Percentiles rank a stretch among this genome's conserved stretches.
Conservation (phyloP, 2,888 invertebrate species). For the Harpalus rubripes region DNA sequence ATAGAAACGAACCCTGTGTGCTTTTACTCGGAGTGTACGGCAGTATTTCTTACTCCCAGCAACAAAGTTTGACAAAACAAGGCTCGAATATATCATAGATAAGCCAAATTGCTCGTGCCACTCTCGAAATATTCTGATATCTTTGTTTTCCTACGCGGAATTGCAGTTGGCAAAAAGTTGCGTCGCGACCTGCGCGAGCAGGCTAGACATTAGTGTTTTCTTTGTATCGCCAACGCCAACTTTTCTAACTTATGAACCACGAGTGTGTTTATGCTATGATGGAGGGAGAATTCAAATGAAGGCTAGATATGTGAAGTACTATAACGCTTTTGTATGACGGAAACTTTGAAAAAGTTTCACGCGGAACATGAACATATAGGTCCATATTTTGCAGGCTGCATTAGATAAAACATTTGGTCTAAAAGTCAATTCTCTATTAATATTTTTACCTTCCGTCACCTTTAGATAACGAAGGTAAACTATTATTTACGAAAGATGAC, state of each 20-base stretch:
- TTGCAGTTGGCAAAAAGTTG: slow-evolving; percentile 60
- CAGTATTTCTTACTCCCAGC: slow-evolving; percentile 46
- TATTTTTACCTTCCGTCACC: too few relatives aligned
- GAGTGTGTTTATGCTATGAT: too few relatives aligned
- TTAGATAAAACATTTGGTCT: not conserved
- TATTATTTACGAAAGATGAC: too few relatives aligned
- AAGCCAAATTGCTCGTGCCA: slow-evolving; percentile 58
- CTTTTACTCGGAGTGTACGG: slow-evolving; percentile 1
- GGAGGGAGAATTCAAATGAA: too few relatives aligned
- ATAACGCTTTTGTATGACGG: too few relatives aligned
- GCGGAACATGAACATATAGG: too few relatives aligned
- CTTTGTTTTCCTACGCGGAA: slow-evolving; percentile 58
- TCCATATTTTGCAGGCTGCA: too few relatives aligned
- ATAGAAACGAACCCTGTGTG: too few relatives aligned
- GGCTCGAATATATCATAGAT: slow-evolving; percentile 59
- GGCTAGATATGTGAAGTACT: too few relatives aligned
- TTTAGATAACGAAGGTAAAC: too few relatives aligned
- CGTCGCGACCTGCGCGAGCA: slow-evolving; percentile 42
- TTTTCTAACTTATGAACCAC: slow-evolving; percentile 18
- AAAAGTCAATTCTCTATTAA: too few relatives aligned
- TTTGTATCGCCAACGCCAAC: slow-evolving; percentile 28
- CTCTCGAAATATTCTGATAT: slow-evolving; percentile 60
- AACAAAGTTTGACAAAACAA: slow-evolving; percentile 62
- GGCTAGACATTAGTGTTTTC: slow-evolving; percentile 45
- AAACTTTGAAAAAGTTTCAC: too few relatives aligned